Evolutionary conservation across 2,888 invertebrate species (phyloP).

Genomic region (Clepsis dumicolana): DNA sequence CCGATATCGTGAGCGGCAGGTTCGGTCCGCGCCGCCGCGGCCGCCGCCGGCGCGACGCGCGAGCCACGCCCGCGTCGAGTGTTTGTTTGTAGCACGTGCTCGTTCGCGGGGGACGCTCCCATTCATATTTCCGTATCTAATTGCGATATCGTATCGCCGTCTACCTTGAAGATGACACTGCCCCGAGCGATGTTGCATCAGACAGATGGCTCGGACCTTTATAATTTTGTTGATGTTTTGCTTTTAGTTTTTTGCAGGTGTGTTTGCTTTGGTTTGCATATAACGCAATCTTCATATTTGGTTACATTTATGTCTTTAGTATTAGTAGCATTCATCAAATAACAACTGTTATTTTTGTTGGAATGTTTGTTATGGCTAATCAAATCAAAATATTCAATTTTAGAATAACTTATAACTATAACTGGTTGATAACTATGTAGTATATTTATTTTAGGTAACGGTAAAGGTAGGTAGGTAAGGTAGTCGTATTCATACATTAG

Average conservation of each 20-base stretch:
- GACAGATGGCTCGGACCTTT: neutral
- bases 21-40: constrained; percentile 3
- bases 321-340: neutral
- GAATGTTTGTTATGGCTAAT: too few species aligned
- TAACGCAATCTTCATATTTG: neutral
- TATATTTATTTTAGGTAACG: too few species aligned
- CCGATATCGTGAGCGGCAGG: constrained; percentile 47
- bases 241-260: neutral
- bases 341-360: neutral
- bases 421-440: too few species aligned
- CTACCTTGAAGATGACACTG: constrained; percentile 29
- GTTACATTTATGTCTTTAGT: neutral
- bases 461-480: too few species aligned
- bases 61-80: constrained; percentile 14
- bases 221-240: neutral
- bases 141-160: constrained; percentile 6
- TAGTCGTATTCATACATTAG: too few species aligned
- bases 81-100: constrained; percentile 22
- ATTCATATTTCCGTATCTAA: constrained; percentile 23
- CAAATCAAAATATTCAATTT: too few species aligned
- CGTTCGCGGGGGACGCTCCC: constrained; percentile 21
- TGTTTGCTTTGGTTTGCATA: constrained; percentile 5
- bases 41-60: too few species aligned
- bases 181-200: constrained; percentile 28
- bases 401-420: too few species aligned